Evolutionary conservation across 2,113 vertebrate genomes (phyloP).

Genomic region (Euleptes europaea): DNA sequence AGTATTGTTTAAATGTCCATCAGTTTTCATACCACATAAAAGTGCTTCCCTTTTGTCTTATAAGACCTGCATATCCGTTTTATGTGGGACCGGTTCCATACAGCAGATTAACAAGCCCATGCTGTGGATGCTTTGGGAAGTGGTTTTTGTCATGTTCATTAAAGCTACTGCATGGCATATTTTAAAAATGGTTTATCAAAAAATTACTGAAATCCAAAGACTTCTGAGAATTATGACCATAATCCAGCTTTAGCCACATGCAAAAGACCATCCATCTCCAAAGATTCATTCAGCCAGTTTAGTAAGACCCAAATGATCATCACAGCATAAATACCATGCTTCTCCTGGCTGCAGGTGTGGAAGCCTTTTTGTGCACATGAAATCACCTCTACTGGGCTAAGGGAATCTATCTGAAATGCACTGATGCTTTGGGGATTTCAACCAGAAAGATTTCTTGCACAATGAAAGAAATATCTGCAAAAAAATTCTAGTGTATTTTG

Average conservation of each 20-base stretch:
- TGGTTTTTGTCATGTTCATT: neutral
- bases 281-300: neutral
- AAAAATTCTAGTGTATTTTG: too few species aligned
- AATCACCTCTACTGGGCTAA: neutral
- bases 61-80: neutral
- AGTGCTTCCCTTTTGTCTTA: neutral
- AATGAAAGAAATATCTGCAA: neutral
- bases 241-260: neutral
- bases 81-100: neutral
- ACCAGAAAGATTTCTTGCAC: too few species aligned
- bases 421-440: neutral
- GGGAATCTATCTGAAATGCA: neutral
- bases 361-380: neutral
- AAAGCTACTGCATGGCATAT: neutral
- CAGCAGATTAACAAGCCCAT: neutral
- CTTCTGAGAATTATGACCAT: neutral
- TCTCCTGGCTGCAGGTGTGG: neutral
- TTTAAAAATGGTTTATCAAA: neutral
- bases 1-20: neutral
- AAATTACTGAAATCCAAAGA: neutral
- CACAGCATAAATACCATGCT: neutral
- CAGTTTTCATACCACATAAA: neutral
- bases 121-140: fast-evolving
- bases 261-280: neutral
- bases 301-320: neutral